These are phyloP conservation scores for Pogonomyrmex barbatus DNA, from an alignment of 1,140 invertebrate genomes.

Conservation along the genomic window DNA sequence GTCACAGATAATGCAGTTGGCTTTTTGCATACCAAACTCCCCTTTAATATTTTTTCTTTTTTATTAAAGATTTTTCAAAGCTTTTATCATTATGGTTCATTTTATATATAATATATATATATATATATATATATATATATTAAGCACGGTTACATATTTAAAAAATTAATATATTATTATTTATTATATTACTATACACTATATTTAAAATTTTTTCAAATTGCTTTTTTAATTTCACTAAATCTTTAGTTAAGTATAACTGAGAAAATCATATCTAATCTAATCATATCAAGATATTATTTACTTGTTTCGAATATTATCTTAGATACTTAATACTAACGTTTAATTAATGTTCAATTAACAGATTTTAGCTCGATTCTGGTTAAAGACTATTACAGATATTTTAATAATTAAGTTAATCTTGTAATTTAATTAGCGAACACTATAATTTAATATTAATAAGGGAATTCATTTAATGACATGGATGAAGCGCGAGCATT, in stretches of 20 bases:
- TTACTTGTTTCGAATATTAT: not conserved
- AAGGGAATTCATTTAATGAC: not conserved
- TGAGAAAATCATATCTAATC: not conserved
- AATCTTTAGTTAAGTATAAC: not conserved
- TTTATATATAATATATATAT: not conserved
- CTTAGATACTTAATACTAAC: not conserved
- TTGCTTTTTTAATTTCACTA: not conserved
- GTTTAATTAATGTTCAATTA: conserved; percentile 42
- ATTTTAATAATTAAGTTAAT: conserved; percentile 14
- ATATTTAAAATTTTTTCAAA: not conserved
- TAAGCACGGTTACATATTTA: not conserved
- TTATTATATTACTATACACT: not conserved
- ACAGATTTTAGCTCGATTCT: not conserved
- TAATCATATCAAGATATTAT: not conserved
- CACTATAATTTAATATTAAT: not conserved
- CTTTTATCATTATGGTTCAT: not conserved
- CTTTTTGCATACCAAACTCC: not conserved
- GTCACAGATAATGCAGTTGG: conserved; percentile 4
- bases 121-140: not conserved
- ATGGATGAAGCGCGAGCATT: not conserved
- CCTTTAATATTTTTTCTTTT: not conserved
- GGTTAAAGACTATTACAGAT: conserved; percentile 6
- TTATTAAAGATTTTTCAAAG: not conserved
- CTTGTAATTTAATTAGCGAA: conserved; percentile 32
- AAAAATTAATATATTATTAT: not conserved